A percentile compares a stretch with the other conserved stretches of the same genome.
Conservation (phyloP, 2,888 invertebrate species). For the Litoditis marina region DNA sequence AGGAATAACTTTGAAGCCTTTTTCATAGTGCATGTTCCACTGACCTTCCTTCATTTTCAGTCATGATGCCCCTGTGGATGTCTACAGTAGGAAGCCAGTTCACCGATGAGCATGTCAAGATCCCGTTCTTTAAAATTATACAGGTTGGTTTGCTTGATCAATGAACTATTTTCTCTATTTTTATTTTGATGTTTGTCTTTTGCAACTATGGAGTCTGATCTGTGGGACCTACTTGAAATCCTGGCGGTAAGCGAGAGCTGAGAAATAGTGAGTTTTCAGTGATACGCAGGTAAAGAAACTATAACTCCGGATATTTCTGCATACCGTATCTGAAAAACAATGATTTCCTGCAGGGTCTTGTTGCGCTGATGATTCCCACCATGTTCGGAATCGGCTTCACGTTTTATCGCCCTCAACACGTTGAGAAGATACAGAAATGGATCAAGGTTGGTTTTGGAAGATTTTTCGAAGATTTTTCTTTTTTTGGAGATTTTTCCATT, state of each 20-base stretch:
- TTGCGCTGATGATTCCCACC: conserved; percentile 77
- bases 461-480: not conserved
- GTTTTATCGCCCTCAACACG: conserved; percentile 69
- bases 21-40: not conserved
- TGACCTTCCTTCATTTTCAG: too few relatives aligned
- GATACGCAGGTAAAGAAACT: too few relatives aligned
- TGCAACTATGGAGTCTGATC: too few relatives aligned
- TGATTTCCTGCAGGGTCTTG: conserved; percentile 65
- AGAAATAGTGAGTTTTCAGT: too few relatives aligned
- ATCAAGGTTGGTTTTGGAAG: conserved; percentile 77
- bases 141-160: not conserved
- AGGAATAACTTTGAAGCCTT: not conserved
- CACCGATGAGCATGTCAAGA: conserved; percentile 1
- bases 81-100: conserved; percentile 63
- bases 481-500: not conserved
- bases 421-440: conserved; percentile 74
- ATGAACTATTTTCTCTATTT: too few relatives aligned
- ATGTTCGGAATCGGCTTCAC: conserved; percentile 64
- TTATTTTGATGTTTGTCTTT: too few relatives aligned
- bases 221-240: too few relatives aligned
- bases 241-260: too few relatives aligned
- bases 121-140: conserved; percentile 13
- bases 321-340: too few relatives aligned
- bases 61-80: conserved; percentile 67
- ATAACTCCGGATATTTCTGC: too few relatives aligned